A percentile compares a stretch with the other conserved stretches of the same genome.
phyloP scores from a whole-genome alignment of 2,888 invertebrate species.

The Notodonta dromedarius region DNA sequence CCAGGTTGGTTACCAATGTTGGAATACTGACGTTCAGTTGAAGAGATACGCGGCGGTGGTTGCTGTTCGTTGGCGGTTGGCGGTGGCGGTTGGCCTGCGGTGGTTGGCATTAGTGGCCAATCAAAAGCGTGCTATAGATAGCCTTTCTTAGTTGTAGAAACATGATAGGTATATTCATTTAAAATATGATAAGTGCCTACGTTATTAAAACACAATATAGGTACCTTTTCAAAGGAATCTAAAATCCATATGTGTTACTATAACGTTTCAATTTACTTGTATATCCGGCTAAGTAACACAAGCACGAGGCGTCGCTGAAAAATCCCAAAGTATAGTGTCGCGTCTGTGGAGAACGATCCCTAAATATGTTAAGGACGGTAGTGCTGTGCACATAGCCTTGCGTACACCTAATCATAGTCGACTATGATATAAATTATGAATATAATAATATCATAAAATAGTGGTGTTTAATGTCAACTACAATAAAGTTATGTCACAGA shows the following conservation, averaged over 20 bases:
- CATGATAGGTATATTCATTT: no score
- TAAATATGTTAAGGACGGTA: constrained; percentile 57
- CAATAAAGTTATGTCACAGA: no score
- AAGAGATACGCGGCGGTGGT: no score
- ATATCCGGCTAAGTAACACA: constrained; percentile 46
- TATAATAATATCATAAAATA: no score
- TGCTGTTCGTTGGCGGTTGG: no score
- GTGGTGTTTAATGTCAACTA: no score
- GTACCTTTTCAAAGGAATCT: neutral
- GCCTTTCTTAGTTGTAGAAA: no score
- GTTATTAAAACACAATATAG: no score
- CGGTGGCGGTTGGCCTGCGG: no score
- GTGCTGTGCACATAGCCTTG: constrained; percentile 21
- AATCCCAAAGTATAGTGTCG: constrained; percentile 51
- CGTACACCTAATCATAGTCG: neutral
- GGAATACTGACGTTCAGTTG: neutral
- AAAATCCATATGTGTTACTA: neutral
- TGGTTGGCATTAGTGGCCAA: no score
- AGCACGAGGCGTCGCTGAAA: constrained; percentile 47
- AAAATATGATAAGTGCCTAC: no score
- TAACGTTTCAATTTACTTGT: constrained; percentile 56
- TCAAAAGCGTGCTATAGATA: no score
- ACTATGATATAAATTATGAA: neutral
- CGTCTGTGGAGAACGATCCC: constrained; percentile 58
- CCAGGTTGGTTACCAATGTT: neutral